Evolutionary conservation across 1,140 invertebrate species (phyloP).

Genomic region (Cydia amplana): DNA sequence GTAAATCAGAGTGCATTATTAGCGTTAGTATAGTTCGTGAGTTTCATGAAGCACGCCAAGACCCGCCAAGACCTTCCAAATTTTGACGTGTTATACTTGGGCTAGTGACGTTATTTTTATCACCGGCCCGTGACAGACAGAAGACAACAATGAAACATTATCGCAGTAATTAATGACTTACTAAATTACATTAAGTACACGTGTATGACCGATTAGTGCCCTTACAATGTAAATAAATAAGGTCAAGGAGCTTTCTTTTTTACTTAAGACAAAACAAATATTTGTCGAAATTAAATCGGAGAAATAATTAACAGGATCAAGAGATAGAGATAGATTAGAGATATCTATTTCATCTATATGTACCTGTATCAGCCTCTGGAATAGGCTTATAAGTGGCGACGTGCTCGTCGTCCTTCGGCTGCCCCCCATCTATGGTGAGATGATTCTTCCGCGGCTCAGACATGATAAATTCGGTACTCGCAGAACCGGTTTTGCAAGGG

Average conservation of each 20-base stretch:
- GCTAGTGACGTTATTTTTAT: slow-evolving; percentile 20
- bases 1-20: background rate
- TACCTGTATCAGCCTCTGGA: slow-evolving; percentile 81
- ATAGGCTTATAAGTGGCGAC: slow-evolving; percentile 81
- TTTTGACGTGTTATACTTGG: background rate
- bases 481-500: slow-evolving; percentile 44
- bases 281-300: background rate
- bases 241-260: background rate
- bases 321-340: no score
- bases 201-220: background rate
- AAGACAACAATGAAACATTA: background rate
- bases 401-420: slow-evolving; percentile 68
- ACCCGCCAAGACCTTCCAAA: slow-evolving; percentile 1
- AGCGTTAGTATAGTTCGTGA: background rate
- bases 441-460: slow-evolving; percentile 72
- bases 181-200: background rate
- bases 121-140: background rate
- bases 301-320: background rate
- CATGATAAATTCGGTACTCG: slow-evolving; percentile 61
- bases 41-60: background rate
- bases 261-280: background rate
- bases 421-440: slow-evolving; percentile 72
- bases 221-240: background rate
- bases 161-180: background rate
- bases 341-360: slow-evolving; percentile 43